Base-by-base conservation (phyloP, 2,888 invertebrate genomes). In the Cistogaster globosa region DNA sequence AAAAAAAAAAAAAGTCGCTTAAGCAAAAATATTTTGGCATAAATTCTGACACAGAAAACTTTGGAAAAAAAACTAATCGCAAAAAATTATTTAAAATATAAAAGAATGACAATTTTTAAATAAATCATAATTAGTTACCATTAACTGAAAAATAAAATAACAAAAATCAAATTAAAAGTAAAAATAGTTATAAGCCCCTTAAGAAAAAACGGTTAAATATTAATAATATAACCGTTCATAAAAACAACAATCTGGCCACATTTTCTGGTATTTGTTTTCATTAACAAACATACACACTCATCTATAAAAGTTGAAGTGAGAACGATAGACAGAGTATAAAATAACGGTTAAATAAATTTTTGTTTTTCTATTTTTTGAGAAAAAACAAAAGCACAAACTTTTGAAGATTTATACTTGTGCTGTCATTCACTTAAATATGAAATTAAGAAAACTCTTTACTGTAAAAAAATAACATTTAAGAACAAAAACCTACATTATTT, bases 231-330 rank as follows among this genome's bases (percentile, higher is more conserved):
- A 72, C 32, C 32, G 32, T 12, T 32, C 75, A 77, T 69, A 76
- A 74, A 86, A 57, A 11, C 63, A 63, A 72, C 82, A 69, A 82
- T 82, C 83, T 86, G 86, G 83, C 82, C 80, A 87, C 81, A 76
- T 58, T 51, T 72, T 72, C 71, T 68, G 58, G 62, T 63, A 63
- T 76, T 71, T 71, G 57, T 76, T 57, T 48, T 45, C 57, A 75
- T 57, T 62, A 42, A 74, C 16, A 51, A 26, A 45, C 42, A 45
- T 5, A 12, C 12, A 42, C 11, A 42, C 51, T 20, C 7, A 4
- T 2, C 2, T 16, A 9, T 53, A 20, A 42, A 57, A 26, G 7
- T 57, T 57, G 12, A 55, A 22, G 22, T 55, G 16, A 38, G 26
- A 57, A 12, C 36, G 14, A 38, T 38, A 48, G 55, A 4, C 12